Conservation (phyloP, 92 coral and sea anemone genomes). For the Porites rus region DNA sequence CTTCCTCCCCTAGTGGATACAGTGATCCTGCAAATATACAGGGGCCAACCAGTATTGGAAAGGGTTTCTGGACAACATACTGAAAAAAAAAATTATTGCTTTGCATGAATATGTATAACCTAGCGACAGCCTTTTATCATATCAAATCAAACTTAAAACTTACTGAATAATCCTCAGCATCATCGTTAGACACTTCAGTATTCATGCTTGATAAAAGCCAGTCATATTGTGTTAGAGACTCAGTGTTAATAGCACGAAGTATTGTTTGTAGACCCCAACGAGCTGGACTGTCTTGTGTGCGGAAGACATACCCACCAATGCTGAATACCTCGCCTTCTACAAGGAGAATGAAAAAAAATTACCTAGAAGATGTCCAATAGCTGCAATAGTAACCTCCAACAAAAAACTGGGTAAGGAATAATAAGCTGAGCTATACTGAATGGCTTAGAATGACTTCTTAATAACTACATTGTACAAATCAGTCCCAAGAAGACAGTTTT, state of each 20-base stretch:
- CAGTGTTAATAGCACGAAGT: slow-evolving; percentile 61
- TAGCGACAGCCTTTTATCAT: neutral
- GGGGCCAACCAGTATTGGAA: slow-evolving; percentile 80
- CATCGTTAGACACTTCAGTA: slow-evolving; percentile 26
- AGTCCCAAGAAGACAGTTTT: no score
- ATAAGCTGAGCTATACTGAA: no score
- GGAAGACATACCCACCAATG: slow-evolving; percentile 61
- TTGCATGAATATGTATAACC: no score
- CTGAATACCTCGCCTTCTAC: slow-evolving; percentile 60
- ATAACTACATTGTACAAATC: no score
- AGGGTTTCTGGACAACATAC: slow-evolving; percentile 62
- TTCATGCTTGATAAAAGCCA: slow-evolving; percentile 68
- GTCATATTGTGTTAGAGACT: slow-evolving; percentile 57
- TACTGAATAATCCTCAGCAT: slow-evolving; percentile 55
- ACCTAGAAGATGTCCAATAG: no score
- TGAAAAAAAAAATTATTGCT: neutral
- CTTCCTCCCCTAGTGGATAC: slow-evolving; percentile 47
- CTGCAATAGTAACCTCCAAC: no score
- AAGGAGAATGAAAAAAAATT: neutral
- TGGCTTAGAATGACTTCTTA: no score
- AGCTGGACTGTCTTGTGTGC: slow-evolving; percentile 79
- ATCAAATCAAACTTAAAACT: neutral
- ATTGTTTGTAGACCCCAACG: slow-evolving; percentile 78
- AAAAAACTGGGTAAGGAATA: no score
- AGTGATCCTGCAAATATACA: slow-evolving; percentile 73